A percentile compares a stretch with the other conserved stretches of the same genome.
Conservation (phyloP, 2,797 vertebrate genomes). For the Squalus acanthias region DNA sequence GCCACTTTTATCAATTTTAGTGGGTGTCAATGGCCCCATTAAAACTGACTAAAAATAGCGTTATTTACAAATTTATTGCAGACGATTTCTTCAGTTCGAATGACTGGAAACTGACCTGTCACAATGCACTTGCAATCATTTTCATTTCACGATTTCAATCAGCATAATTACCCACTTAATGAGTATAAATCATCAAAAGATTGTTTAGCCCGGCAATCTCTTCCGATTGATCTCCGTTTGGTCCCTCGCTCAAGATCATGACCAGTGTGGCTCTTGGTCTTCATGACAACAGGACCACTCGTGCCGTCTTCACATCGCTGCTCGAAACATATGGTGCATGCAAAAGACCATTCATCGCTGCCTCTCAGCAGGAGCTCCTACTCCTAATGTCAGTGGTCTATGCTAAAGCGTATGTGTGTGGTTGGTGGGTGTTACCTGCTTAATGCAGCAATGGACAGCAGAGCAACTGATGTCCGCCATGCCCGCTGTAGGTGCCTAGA, state of each 20-base stretch:
- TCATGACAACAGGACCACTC: neutral
- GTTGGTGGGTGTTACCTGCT: neutral
- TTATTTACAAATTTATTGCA: neutral
- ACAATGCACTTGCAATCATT: neutral
- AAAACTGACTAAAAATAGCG: neutral
- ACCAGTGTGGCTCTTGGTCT: neutral
- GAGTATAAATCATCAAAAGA: neutral
- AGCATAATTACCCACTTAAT: neutral
- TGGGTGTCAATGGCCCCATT: neutral
- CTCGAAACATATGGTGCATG: neutral
- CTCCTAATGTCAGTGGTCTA: neutral
- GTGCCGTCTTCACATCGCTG: neutral
- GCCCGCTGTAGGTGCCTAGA: no score
- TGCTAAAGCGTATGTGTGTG: neutral
- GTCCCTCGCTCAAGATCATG: neutral
- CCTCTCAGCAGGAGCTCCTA: neutral
- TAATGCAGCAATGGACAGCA: no score
- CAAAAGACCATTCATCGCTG: neutral
- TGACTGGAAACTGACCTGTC: neutral
- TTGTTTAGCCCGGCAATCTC: neutral
- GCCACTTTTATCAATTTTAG: neutral
- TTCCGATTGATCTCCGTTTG: neutral
- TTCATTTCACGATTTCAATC: neutral
- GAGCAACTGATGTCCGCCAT: no score
- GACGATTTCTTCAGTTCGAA: neutral